Percentiles rank a stretch among this genome's conserved stretches.
phyloP scores from a whole-genome alignment of 1,140 invertebrate species.

The Episyrphus balteatus region DNA sequence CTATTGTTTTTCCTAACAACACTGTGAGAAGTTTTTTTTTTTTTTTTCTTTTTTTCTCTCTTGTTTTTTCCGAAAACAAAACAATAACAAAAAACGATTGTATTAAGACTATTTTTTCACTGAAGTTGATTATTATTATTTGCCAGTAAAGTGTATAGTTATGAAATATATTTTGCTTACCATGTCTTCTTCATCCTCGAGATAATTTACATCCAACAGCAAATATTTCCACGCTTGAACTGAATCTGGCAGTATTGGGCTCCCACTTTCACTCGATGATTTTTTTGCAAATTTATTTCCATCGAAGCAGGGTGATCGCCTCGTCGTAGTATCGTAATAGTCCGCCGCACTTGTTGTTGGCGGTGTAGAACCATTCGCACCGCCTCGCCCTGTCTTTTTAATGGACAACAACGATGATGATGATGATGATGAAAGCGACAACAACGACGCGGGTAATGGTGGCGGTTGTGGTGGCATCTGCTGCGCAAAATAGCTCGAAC shows the following conservation, averaged over 20 bases:
- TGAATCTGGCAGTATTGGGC: slow-evolving; percentile 16
- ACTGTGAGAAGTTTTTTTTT: no score
- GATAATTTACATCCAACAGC: slow-evolving; percentile 19
- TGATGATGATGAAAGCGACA: no score
- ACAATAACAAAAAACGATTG: no score
- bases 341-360: slow-evolving; percentile 23
- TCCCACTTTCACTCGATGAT: neutral
- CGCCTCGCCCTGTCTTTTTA: neutral
- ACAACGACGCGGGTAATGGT: no score
- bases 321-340: neutral
- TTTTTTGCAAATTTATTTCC: neutral
- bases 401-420: no score
- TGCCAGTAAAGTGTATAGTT: neutral
- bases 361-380: slow-evolving; percentile 8
- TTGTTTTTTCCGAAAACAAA: no score
- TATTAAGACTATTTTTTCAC: neutral
- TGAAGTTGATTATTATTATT: neutral
- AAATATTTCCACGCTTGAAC: slow-evolving; percentile 28
- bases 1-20: no score
- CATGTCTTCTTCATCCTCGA: slow-evolving; percentile 36
- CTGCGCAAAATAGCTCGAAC: slow-evolving; percentile 21
- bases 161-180: slow-evolving; percentile 15
- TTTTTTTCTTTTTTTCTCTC: no score
- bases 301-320: neutral
- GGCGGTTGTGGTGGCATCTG: neutral